Base-by-base conservation (phyloP, 2,888 invertebrate genomes). In the Drosophila putrida region DNA sequence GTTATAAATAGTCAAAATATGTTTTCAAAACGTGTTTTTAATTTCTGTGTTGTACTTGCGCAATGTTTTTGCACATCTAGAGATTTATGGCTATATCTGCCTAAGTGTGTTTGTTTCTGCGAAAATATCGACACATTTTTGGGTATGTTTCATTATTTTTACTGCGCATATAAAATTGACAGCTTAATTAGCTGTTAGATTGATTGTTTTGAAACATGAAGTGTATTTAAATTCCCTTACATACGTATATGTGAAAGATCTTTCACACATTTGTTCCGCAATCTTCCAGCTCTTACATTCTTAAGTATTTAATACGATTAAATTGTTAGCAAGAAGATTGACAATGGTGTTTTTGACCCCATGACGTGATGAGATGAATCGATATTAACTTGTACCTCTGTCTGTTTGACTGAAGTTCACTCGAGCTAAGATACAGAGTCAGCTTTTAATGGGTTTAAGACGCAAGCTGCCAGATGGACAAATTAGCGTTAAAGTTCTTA, bases 131-230 rank as follows among this genome's bases (percentile, higher is more conserved):
- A 65, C 62, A 77, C 57, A 50, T 72, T 80, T 58, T 67, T 68
- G 68, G 60, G 44, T 64, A 59, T 60, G 61, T 75, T 75, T 77
- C 75, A 75, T 73, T 78, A 73, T 59, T 67, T 57, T 57, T 62
- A 72, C 66, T 74, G 74, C 74, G 74, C 78, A 75, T 58, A 74
- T 65, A 65, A 63, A 73, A 69, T 35, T 58, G 74, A 69, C 75
- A 75, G 74, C 25, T 64, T 46, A 71, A 78, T 75, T 73, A 71
- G 66, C 20, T 20, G 20, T 31, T 31, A 31, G 9, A 9, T 41
- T 27, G 9, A 9, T 41, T 27, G 20, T 43, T 27, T 35, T 4
- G n/a, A 31, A 50, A 25, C 33, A 8, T 33, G 10, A 20, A 10
- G 15, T 33, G 31, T 15, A 15, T 15, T 5, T 11, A 28, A 8